phyloP scores from a whole-genome alignment of 1,140 invertebrate genomes.

The Bombus picipes region DNA sequence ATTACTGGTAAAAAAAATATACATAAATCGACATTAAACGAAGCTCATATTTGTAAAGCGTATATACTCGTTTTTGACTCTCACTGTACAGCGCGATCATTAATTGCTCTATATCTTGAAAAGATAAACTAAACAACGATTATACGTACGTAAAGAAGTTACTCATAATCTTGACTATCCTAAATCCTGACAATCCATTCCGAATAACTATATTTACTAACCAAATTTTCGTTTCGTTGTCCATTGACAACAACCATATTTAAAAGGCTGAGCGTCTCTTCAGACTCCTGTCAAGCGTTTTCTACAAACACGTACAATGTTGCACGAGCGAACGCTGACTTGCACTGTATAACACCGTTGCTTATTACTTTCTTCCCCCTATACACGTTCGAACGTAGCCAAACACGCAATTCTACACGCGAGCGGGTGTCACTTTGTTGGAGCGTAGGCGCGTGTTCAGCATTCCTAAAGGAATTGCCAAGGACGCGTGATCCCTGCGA shows the following conservation, averaged over 20 bases:
- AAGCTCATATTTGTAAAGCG: too few relatives aligned
- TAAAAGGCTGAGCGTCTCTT: not conserved
- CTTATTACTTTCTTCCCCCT: slow-evolving; percentile 36
- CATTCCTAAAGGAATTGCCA: slow-evolving; percentile 37
- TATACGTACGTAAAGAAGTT: too few relatives aligned
- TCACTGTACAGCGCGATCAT: too few relatives aligned
- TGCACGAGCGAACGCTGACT: not conserved
- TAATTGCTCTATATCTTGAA: too few relatives aligned
- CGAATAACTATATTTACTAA: not conserved
- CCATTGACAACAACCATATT: not conserved
- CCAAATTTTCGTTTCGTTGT: not conserved
- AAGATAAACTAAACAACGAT: too few relatives aligned
- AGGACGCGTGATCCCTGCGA: slow-evolving; percentile 15
- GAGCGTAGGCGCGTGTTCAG: slow-evolving; percentile 46
- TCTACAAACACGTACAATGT: not conserved
- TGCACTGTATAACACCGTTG: slow-evolving; percentile 4
- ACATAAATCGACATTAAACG: too few relatives aligned
- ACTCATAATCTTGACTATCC: too few relatives aligned
- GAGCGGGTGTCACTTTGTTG: slow-evolving; percentile 8
- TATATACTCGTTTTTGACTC: too few relatives aligned
- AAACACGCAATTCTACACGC: not conserved
- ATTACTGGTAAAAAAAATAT: too few relatives aligned
- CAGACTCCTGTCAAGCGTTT: not conserved
- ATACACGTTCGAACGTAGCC: not conserved
- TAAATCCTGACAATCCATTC: too few relatives aligned